A percentile compares a stretch with the other conserved stretches of the same genome.
phyloP scores from a whole-genome alignment of 2,113 vertebrate genomes.

The Nipponia nippon region DNA sequence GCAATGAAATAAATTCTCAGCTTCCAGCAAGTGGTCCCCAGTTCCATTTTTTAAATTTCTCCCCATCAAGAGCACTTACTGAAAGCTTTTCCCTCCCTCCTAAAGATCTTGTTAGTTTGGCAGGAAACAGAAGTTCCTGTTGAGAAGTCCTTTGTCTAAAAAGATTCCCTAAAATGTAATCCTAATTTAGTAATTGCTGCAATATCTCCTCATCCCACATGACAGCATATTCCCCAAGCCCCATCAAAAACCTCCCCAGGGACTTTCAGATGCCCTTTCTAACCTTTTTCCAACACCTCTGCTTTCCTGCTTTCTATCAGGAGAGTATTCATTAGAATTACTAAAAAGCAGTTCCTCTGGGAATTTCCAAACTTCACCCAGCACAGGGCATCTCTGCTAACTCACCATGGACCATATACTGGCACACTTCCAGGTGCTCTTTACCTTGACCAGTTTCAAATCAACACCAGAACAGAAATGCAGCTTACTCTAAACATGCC shows the following conservation, averaged over 20 bases:
- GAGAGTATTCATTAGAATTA: background rate
- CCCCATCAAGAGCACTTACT: conserved; percentile 20
- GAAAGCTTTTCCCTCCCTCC: conserved; percentile 1
- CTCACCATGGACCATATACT: background rate
- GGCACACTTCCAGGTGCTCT: background rate
- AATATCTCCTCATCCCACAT: background rate
- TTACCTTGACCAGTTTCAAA: background rate
- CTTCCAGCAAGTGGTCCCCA: conserved; percentile 23
- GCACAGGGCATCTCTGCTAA: background rate
- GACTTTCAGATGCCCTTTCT: background rate
- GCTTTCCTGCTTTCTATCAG: background rate
- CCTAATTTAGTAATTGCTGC: background rate
- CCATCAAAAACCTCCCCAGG: background rate
- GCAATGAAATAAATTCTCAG: conserved; percentile 11
- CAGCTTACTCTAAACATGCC: background rate
- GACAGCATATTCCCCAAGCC: background rate
- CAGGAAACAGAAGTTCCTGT: conserved; percentile 33
- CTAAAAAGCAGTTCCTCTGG: background rate
- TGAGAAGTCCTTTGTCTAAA: background rate
- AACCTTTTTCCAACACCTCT: background rate
- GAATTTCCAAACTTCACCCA: background rate
- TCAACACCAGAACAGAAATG: background rate
- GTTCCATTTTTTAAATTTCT: conserved; percentile 4
- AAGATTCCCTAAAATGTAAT: background rate
- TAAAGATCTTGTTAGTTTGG: conserved; percentile 34